Percentiles rank a stretch among this genome's conserved stretches.
phyloP scores from a whole-genome alignment of 2,797 vertebrate genomes.

The Sebastes matsubarae region DNA sequence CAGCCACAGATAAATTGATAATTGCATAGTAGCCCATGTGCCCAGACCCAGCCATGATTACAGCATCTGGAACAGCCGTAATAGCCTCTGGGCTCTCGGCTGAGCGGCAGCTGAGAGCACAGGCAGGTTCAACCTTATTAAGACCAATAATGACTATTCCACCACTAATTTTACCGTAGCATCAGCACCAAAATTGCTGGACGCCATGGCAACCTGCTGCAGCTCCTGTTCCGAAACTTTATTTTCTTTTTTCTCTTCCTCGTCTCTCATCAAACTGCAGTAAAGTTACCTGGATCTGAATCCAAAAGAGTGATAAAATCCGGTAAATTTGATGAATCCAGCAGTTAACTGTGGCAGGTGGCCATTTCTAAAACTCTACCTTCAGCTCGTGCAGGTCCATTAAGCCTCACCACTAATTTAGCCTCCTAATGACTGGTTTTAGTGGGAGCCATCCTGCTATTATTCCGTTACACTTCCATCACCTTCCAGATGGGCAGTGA shows the following conservation, averaged over 20 bases:
- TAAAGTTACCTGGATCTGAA: neutral
- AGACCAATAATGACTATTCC: constrained; percentile 48
- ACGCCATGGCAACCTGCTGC: constrained; percentile 4
- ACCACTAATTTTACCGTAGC: constrained; percentile 14
- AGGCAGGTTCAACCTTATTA: constrained; percentile 44
- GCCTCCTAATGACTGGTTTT: constrained; percentile 69
- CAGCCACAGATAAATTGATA: constrained; percentile 52
- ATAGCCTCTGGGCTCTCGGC: constrained; percentile 41
- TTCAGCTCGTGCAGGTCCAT: constrained; percentile 60
- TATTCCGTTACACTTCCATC: constrained; percentile 46
- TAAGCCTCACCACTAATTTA: constrained; percentile 68
- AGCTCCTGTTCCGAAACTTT: neutral
- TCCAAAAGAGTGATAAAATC: constrained; percentile 1
- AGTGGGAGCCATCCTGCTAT: constrained; percentile 57
- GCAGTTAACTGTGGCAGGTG: constrained; percentile 51
- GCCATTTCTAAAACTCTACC: constrained; percentile 56
- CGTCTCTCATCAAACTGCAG: neutral
- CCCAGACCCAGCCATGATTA: constrained; percentile 43
- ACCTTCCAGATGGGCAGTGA: constrained; percentile 65
- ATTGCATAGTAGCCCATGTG: constrained; percentile 33
- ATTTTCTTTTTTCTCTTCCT: neutral
- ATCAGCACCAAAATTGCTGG: neutral
- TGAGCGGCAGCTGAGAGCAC: constrained; percentile 41
- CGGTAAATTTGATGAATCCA: constrained; percentile 54
- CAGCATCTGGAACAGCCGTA: constrained; percentile 49